A percentile compares a stretch with the other conserved stretches of the same genome.
Evolutionary conservation across 2,888 invertebrate species (phyloP).

Genomic region (Parelbella ahira): DNA sequence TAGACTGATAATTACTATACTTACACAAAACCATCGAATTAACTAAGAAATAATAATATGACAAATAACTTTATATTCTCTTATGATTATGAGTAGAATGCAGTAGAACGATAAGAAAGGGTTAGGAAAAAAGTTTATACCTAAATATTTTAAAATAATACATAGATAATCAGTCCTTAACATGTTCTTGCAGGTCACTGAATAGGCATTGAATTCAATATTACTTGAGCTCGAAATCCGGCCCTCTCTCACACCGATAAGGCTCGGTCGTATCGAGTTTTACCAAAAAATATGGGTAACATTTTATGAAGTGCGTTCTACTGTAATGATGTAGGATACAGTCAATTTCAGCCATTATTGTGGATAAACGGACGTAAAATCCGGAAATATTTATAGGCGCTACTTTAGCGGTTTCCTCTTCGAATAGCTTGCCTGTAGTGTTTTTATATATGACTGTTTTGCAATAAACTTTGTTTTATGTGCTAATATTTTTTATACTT

Average conservation of each 20-base stretch:
- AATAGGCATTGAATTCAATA: slow-evolving; percentile 21
- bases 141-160: background rate
- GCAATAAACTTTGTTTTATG: slow-evolving; percentile 28
- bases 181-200: slow-evolving; percentile 10
- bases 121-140: too few species aligned
- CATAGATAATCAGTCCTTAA: slow-evolving; percentile 5
- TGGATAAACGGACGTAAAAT: slow-evolving; percentile 43
- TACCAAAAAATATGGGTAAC: slow-evolving; percentile 38
- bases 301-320: slow-evolving; percentile 44
- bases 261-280: slow-evolving; percentile 33
- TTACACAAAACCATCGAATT: too few species aligned
- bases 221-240: slow-evolving; percentile 27
- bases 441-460: slow-evolving; percentile 34
- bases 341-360: slow-evolving; percentile 43
- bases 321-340: slow-evolving; percentile 44
- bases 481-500: background rate
- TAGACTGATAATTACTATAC: too few species aligned
- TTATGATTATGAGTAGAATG: too few species aligned
- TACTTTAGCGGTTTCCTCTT: slow-evolving; percentile 34
- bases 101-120: too few species aligned
- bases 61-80: too few species aligned
- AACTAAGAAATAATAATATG: too few species aligned
- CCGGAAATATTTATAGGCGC: slow-evolving; percentile 40
- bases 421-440: slow-evolving; percentile 31
- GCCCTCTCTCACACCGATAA: slow-evolving; percentile 36